These are phyloP conservation scores for Magallana gigas DNA, from an alignment of 1,140 invertebrate species.

Conservation along the genomic window DNA sequence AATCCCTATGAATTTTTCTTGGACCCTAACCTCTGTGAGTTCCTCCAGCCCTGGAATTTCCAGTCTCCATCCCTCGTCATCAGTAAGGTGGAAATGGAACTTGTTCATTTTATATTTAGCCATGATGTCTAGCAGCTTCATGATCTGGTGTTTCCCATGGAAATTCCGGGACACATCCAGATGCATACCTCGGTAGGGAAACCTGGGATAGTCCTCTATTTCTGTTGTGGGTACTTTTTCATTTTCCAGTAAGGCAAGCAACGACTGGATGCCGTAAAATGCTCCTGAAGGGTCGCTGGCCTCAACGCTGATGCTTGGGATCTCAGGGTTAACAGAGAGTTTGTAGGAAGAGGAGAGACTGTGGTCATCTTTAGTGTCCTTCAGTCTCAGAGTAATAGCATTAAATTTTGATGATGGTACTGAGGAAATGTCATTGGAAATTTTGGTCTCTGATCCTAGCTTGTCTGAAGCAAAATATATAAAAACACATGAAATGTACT, in stretches of 20 bases:
- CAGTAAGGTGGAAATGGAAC: slow-evolving; percentile 76
- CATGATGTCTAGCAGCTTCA: slow-evolving; percentile 73
- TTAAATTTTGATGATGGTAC: background rate
- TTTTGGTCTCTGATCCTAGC: background rate
- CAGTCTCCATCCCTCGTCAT: slow-evolving; percentile 77
- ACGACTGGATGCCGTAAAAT: slow-evolving; percentile 68
- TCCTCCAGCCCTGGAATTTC: slow-evolving; percentile 75
- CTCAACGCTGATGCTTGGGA: slow-evolving; percentile 53
- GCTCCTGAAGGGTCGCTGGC: slow-evolving; percentile 51
- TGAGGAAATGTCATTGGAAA: background rate
- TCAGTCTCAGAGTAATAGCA: background rate
- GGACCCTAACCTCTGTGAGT: slow-evolving; percentile 66
- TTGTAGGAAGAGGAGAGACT: slow-evolving; percentile 53
- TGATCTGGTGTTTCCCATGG: slow-evolving; percentile 67
- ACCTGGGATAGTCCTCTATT: slow-evolving; percentile 65
- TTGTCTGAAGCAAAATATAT: background rate
- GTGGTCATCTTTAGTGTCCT: background rate
- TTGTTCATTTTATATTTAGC: slow-evolving; percentile 75
- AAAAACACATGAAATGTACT: background rate
- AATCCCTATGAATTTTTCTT: too few species aligned
- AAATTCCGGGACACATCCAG: slow-evolving; percentile 75
- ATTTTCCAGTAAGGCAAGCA: slow-evolving; percentile 57
- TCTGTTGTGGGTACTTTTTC: slow-evolving; percentile 45
- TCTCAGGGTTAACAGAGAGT: slow-evolving; percentile 44
- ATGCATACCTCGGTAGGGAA: slow-evolving; percentile 72